These are phyloP conservation scores for Pseudeuparius sepicola DNA, from an alignment of 2,888 invertebrate genomes.

Conservation along the genomic window DNA sequence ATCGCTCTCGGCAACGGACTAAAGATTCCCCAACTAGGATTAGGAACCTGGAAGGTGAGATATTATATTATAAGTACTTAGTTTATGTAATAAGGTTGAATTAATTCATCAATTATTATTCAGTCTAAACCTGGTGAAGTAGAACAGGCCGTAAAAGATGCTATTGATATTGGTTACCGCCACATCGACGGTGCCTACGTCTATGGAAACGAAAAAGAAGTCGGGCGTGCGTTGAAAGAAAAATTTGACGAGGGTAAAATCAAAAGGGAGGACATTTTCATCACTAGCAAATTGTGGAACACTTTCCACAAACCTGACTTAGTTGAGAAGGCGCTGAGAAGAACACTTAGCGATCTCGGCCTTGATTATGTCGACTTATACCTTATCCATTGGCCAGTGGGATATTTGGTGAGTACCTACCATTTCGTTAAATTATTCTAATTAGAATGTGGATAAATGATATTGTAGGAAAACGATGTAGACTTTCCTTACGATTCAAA, in stretches of 20 bases:
- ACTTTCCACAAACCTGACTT: conserved; percentile 68
- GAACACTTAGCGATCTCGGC: conserved; percentile 42
- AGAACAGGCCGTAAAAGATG: conserved; percentile 53
- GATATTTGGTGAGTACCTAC: conserved; percentile 46
- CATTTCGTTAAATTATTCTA: too few relatives aligned
- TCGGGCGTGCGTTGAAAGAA: conserved; percentile 45
- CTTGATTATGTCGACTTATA: conserved; percentile 46
- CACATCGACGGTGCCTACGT: conserved; percentile 62
- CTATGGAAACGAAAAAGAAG: conserved; percentile 59
- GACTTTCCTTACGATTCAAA: conserved; percentile 27
- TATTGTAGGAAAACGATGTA: conserved; percentile 29
- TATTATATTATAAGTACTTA: too few relatives aligned
- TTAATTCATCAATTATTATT: too few relatives aligned
- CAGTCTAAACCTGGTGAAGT: conserved; percentile 56
- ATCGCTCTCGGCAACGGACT: conserved; percentile 47
- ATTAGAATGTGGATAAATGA: too few relatives aligned
- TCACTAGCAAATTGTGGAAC: conserved; percentile 81
- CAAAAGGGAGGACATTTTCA: conserved; percentile 59
- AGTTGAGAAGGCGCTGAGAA: conserved; percentile 34
- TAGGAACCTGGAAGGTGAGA: conserved; percentile 59
- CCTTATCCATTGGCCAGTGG: conserved; percentile 45
- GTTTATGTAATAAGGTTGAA: too few relatives aligned
- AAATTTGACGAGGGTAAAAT: conserved; percentile 35
- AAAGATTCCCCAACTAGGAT: conserved; percentile 49
- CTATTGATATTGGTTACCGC: conserved; percentile 64